Conservation (phyloP, 2,797 vertebrate genomes). For the Manis pentadactyla region DNA sequence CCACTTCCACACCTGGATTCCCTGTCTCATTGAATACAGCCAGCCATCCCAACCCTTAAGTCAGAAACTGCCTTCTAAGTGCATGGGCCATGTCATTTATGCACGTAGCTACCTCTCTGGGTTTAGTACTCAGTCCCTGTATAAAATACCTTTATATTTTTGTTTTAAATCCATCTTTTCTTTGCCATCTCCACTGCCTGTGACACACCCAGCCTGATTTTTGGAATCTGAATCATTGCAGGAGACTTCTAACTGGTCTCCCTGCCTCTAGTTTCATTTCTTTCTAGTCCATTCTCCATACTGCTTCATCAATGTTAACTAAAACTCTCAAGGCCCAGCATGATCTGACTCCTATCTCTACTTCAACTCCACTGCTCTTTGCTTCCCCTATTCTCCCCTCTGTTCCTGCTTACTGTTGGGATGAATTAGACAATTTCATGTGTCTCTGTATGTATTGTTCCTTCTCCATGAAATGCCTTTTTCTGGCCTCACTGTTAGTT, state of each 20-base stretch:
- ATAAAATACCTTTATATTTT: neutral
- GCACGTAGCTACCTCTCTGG: neutral
- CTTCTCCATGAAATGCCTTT: neutral
- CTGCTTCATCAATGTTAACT: neutral
- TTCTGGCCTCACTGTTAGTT: neutral
- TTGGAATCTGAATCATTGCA: neutral
- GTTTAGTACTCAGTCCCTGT: neutral
- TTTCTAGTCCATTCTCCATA: neutral
- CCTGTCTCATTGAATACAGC: neutral
- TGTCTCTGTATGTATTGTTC: neutral
- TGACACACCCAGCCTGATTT: neutral
- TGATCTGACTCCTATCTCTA: neutral
- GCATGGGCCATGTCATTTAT: neutral
- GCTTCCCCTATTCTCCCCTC: neutral
- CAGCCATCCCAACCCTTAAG: neutral
- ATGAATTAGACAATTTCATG: neutral
- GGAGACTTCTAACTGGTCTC: neutral
- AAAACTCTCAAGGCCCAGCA: neutral
- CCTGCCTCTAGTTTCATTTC: neutral
- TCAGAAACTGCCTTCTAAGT: constrained; percentile 11
- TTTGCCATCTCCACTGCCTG: neutral
- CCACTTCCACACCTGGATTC: neutral
- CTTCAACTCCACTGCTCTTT: neutral
- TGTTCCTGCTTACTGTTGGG: neutral
- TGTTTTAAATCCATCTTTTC: neutral